phyloP scores from a whole-genome alignment of 2,797 vertebrate genomes.

The Coranthus polyacanthus region DNA sequence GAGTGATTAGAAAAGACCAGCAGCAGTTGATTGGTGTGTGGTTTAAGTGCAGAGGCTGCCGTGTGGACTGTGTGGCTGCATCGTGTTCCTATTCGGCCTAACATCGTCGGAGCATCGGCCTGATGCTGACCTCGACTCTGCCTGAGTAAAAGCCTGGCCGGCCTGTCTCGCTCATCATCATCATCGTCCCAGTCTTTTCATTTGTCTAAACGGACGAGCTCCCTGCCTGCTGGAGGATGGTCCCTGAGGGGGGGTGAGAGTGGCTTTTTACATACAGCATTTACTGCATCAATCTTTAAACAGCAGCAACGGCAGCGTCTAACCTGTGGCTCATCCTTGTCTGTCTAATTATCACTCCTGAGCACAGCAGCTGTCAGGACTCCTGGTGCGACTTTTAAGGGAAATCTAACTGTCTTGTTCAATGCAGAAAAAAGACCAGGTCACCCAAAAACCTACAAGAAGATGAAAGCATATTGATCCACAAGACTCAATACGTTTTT shows the following conservation, averaged over 20 bases:
- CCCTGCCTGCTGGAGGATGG: constrained; percentile 57
- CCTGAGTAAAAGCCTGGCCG: constrained; percentile 58
- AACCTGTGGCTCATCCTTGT: constrained; percentile 50
- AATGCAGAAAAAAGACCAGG: background rate
- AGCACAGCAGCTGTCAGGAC: constrained; percentile 30
- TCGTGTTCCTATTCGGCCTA: constrained; percentile 25
- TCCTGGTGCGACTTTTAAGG: no score
- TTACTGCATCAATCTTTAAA: constrained; percentile 76
- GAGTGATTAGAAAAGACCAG: constrained; percentile 13
- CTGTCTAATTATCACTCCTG: constrained; percentile 24
- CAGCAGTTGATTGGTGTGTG: constrained; percentile 33
- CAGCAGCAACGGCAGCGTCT: constrained; percentile 30
- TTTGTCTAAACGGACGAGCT: constrained; percentile 81
- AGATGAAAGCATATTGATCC: background rate
- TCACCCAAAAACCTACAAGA: background rate
- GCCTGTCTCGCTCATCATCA: constrained; percentile 41
- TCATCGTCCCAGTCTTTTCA: constrained; percentile 79
- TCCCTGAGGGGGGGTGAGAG: constrained; percentile 55
- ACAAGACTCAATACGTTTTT: no score
- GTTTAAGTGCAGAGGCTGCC: constrained; percentile 6
- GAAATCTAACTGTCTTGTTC: constrained; percentile 31
- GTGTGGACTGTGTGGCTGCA: no score
- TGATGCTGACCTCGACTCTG: constrained; percentile 33
- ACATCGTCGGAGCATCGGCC: constrained; percentile 29
- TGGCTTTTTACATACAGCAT: constrained; percentile 62